A percentile compares a stretch with the other conserved stretches of the same genome.
Conservation (phyloP, 1,140 invertebrate species). For the Drosophila tsacasi region DNA sequence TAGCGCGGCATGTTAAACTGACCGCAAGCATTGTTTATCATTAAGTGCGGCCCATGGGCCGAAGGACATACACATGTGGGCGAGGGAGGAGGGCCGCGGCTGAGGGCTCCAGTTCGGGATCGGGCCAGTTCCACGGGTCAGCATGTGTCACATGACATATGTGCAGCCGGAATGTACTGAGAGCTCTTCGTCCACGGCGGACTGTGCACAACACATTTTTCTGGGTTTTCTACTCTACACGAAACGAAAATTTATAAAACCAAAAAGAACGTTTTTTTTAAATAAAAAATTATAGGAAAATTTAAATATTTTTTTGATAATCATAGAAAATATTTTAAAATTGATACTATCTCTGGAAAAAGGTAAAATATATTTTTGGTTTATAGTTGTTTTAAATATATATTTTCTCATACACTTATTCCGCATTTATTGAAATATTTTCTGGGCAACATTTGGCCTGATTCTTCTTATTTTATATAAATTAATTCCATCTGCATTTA, state of each 20-base stretch:
- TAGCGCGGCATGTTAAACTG: constrained; percentile 83
- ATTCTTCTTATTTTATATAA: too few species aligned
- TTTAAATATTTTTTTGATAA: neutral
- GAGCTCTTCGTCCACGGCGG: constrained; percentile 22
- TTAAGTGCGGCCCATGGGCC: constrained; percentile 61
- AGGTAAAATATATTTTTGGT: too few species aligned
- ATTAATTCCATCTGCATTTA: neutral
- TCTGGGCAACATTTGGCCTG: neutral
- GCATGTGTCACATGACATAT: constrained; percentile 79
- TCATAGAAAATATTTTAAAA: neutral
- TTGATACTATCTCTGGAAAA: too few species aligned
- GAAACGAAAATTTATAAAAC: neutral
- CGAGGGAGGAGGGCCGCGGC: neutral
- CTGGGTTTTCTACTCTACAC: constrained; percentile 4
- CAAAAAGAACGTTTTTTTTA: neutral
- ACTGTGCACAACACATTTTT: constrained; percentile 9
- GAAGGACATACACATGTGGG: constrained; percentile 22
- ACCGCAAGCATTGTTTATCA: constrained; percentile 84
- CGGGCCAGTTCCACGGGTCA: constrained; percentile 43
- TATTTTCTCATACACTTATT: too few species aligned
- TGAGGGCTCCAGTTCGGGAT: constrained; percentile 13
- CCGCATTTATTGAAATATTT: neutral
- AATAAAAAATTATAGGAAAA: neutral
- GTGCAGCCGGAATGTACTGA: constrained; percentile 48
- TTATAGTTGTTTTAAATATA: too few species aligned